Evolutionary conservation across 2,888 invertebrate species (phyloP).

Genomic region (Nomada fabriciana): DNA sequence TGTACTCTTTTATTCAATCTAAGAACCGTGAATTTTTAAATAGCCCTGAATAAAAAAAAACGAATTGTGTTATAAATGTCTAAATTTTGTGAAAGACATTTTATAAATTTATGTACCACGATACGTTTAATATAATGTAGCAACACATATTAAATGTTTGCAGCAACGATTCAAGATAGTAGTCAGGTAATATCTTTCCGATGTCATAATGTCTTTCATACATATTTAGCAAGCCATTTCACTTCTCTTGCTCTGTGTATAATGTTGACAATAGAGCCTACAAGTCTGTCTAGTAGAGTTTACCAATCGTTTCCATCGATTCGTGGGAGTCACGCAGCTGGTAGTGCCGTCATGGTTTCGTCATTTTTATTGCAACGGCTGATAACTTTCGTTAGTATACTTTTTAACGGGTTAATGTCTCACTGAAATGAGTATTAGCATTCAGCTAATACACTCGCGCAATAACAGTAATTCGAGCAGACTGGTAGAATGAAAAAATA

Average conservation of each 20-base stretch:
- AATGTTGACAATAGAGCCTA: constrained; percentile 2
- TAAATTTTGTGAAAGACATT: no score
- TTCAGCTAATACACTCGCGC: constrained; percentile 61
- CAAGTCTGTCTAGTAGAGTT: constrained; percentile 24
- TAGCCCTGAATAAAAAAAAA: no score
- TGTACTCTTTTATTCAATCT: no score
- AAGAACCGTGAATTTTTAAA: no score
- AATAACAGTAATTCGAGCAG: neutral
- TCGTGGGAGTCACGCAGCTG: constrained; percentile 70
- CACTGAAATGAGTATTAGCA: constrained; percentile 42
- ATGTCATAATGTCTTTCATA: neutral
- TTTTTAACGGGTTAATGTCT: constrained; percentile 42
- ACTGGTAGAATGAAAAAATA: neutral
- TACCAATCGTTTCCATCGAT: constrained; percentile 57
- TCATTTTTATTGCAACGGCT: constrained; percentile 61
- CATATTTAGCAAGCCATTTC: constrained; percentile 19
- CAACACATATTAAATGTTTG: neutral
- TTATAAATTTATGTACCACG: no score
- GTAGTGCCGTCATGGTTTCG: constrained; percentile 59
- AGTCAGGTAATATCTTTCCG: neutral
- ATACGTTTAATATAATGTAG: neutral
- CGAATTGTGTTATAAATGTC: no score
- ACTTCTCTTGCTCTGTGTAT: neutral
- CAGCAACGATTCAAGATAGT: neutral
- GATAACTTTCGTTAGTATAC: constrained; percentile 32